A percentile compares a stretch with the other conserved stretches of the same genome.
phyloP scores from a whole-genome alignment of 2,797 vertebrate genomes.

The Valencia hispanica region DNA sequence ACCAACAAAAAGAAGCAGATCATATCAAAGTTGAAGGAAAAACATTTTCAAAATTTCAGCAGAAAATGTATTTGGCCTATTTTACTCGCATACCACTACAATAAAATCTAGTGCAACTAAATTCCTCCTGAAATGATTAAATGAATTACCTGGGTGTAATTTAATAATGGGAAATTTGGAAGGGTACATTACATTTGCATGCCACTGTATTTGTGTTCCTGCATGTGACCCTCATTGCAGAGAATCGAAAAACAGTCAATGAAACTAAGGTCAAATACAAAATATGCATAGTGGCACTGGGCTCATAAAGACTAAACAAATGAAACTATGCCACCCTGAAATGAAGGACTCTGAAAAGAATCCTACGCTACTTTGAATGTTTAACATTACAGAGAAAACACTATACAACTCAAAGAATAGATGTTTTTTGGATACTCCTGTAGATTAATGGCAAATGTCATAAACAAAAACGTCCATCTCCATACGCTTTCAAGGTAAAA shows the following conservation, averaged over 20 bases:
- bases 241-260: constrained; percentile 39
- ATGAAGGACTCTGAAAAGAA: background rate
- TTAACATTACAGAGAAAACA: background rate
- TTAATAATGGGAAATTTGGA: background rate
- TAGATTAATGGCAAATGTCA: background rate
- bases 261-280: constrained; percentile 41
- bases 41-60: background rate
- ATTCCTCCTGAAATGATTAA: background rate
- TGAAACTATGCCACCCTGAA: background rate
- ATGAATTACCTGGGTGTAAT: background rate
- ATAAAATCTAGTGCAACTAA: background rate
- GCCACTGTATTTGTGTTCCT: constrained; percentile 35
- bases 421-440: background rate
- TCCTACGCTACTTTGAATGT: background rate
- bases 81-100: background rate
- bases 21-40: background rate
- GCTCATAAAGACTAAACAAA: constrained; percentile 51
- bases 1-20: background rate
- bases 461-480: background rate
- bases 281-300: constrained; percentile 21
- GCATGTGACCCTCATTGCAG: constrained; percentile 34
- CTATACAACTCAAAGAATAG: background rate
- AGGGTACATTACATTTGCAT: background rate
- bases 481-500: background rate
- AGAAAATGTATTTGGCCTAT: background rate